phyloP scores from a whole-genome alignment of 2,888 invertebrate species.

The Ectemnius cavifrons region DNA sequence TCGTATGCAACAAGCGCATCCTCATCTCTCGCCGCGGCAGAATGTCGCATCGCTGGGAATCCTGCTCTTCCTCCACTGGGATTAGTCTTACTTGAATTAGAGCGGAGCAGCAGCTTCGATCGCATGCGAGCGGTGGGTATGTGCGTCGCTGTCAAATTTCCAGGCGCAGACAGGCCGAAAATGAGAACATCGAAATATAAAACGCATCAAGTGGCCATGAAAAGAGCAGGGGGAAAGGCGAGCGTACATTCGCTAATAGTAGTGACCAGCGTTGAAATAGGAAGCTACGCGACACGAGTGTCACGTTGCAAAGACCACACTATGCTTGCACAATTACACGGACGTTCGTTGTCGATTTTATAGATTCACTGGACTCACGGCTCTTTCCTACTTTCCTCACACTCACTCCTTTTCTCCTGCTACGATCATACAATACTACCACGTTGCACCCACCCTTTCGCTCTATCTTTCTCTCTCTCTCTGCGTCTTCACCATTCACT shows the following conservation, averaged over 20 bases:
- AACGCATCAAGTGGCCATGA: conserved; percentile 45
- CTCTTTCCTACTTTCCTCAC: conserved; percentile 10
- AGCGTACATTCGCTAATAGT: not conserved
- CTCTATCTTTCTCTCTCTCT: conserved; percentile 5
- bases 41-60: too few species aligned
- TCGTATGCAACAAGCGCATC: too few species aligned
- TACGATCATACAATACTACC: too few species aligned
- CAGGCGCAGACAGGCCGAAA: conserved; percentile 5
- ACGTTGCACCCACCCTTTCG: not conserved
- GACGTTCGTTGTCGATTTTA: conserved; percentile 9
- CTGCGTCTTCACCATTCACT: not conserved
- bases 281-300: conserved; percentile 29
- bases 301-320: conserved; percentile 19
- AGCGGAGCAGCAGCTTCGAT: too few species aligned
- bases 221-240: conserved; percentile 18
- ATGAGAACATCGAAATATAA: conserved; percentile 51
- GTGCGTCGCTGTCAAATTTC: not conserved
- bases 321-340: conserved; percentile 42
- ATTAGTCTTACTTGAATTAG: too few species aligned
- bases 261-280: conserved; percentile 27
- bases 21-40: too few species aligned
- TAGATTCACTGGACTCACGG: not conserved
- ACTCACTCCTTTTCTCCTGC: too few species aligned
- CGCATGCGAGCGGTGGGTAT: too few species aligned
- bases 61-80: too few species aligned